Base-by-base conservation (phyloP, 2,888 invertebrate genomes). In the Habroteleia sp. region DNA sequence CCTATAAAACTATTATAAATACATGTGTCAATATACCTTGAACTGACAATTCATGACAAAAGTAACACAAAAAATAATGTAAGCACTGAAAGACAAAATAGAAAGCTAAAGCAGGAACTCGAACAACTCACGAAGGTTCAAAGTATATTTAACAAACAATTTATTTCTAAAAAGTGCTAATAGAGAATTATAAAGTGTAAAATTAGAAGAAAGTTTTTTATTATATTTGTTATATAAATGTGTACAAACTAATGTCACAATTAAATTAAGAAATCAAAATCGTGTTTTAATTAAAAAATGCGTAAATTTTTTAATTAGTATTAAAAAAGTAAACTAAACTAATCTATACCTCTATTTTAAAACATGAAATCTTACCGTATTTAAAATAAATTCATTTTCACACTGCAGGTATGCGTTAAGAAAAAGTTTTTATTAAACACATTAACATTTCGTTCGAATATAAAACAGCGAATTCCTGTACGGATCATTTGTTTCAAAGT, bases 141-240 rank as follows among this genome's bases (percentile, higher is more conserved):
- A 82, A 78, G 82, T 83, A 80, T 78, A 79, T 78, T 68, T 41
- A 69, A 62, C 23, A 39, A 10, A 10, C n/a, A 11, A n/a, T 10
- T 6, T n/a, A 10, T 29, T 41, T 31, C 5, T 11, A 14, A 52
- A 1, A 23, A 44, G n/a, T 8, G 1, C 3, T 25, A 44, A 29
- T 5, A 13, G n/a, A 14, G 1, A 11, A 7, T 42, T 17, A 25
- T 4, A 3, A 23, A 10, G 23, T 11, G 11, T 10, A 10, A 20
- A 10, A 23, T 2, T 29, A 29, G 29, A n/a, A 6, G 10, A 8
- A 29, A 29, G 8, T 2, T 7, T 6, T 29, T 29, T 5, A 1
- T 8, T 8, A 1, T 2, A 29, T 29, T 6, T 29, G 29, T 29
- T 29, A 29, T n/a, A n/a, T n/a, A 29, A 29, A 10, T 8, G n/a